A percentile compares a stretch with the other conserved stretches of the same genome.
Conservation (phyloP, 2,113 vertebrate species). For the Pluvialis apricaria region DNA sequence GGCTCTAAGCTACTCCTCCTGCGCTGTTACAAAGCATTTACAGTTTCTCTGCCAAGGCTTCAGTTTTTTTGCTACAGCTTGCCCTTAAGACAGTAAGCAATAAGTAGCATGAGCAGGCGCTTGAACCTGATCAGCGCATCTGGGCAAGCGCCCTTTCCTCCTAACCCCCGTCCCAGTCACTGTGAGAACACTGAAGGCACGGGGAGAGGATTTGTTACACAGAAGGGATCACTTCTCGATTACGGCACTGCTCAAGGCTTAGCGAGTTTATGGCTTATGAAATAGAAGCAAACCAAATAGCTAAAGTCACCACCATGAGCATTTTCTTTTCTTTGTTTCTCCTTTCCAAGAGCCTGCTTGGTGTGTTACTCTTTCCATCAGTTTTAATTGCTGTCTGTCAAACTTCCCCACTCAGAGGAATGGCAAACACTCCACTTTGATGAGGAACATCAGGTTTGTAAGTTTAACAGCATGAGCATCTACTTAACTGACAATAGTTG, state of each 20-base stretch:
- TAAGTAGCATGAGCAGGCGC: neutral
- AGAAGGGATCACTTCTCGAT: neutral
- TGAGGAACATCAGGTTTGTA: neutral
- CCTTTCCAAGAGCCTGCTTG: neutral
- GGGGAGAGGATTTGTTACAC: neutral
- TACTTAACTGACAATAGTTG: neutral
- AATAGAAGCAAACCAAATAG: neutral
- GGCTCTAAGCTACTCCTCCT: neutral
- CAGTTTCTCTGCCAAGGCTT: neutral
- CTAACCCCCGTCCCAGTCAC: neutral
- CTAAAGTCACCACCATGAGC: accelerated
- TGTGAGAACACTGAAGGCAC: neutral
- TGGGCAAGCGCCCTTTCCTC: neutral
- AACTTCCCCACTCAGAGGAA: neutral
- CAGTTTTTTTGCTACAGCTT: neutral
- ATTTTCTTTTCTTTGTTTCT: neutral
- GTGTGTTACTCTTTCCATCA: neutral
- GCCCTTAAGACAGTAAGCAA: neutral
- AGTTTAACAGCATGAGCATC: neutral
- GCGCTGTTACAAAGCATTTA: neutral
- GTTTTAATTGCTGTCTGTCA: neutral
- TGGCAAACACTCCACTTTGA: neutral
- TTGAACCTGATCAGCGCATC: neutral
- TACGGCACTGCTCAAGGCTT: neutral
- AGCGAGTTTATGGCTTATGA: neutral